Evolutionary conservation across 2,888 invertebrate genomes (phyloP).

Genomic region (Cylindroiulus punctatus): DNA sequence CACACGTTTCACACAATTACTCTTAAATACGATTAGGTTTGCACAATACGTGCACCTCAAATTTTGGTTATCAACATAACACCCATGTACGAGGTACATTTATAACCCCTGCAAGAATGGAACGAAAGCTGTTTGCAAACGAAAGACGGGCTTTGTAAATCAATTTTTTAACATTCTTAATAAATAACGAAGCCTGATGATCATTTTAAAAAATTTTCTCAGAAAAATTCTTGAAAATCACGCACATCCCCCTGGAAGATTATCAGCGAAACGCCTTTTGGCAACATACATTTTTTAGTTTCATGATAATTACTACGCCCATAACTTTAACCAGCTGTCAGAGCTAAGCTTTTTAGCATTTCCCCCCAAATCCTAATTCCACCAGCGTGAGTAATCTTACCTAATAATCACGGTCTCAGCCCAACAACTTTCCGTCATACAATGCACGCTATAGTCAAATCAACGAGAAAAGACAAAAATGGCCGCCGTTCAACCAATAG

Average conservation of each 20-base stretch:
- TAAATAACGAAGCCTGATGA: too few relatives aligned
- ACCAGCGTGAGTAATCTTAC: slow-evolving; percentile 24
- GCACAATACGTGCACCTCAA: not conserved
- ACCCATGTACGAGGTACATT: not conserved
- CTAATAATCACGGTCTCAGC: not conserved
- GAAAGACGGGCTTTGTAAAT: not conserved
- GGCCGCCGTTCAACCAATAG: too few relatives aligned
- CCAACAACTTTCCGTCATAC: not conserved
- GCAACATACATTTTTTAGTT: not conserved
- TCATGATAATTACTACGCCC: slow-evolving; percentile 19
- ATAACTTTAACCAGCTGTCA: slow-evolving; percentile 20
- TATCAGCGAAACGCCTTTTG: not conserved
- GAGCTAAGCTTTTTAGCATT: not conserved
- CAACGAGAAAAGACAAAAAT: too few relatives aligned
- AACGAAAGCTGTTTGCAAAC: not conserved
- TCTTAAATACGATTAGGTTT: not conserved
- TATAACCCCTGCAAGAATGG: not conserved
- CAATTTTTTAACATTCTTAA: not conserved
- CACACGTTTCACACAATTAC: slow-evolving; percentile 1
- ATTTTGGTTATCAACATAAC: not conserved
- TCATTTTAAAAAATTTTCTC: not conserved
- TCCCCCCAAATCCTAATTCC: not conserved
- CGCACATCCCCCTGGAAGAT: not conserved
- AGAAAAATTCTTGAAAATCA: not conserved
- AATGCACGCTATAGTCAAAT: not conserved